Percentiles rank a stretch among this genome's conserved stretches.
Conservation (phyloP, 1,140 invertebrate genomes). For the Marisa cornuarietis region DNA sequence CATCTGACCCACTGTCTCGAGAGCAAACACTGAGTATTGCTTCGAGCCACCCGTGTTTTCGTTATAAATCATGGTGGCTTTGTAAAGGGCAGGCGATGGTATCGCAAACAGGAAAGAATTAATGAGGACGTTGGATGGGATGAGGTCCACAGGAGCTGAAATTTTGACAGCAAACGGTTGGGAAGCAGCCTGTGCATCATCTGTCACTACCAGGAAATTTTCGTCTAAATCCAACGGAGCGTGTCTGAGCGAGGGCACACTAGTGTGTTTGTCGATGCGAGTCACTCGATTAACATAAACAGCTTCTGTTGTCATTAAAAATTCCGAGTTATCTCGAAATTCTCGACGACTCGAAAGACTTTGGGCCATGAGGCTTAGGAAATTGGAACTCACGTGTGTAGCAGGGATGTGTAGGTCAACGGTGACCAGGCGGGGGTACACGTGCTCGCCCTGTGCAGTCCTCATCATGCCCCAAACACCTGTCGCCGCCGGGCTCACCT, state of each 20-base stretch:
- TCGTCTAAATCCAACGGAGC: slow-evolving; percentile 31
- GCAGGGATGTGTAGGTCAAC: slow-evolving; percentile 15
- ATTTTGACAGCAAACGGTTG: too few species aligned
- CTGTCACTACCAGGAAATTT: slow-evolving; percentile 31
- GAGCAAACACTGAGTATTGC: not conserved
- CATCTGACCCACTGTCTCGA: not conserved
- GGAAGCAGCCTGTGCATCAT: slow-evolving; percentile 32
- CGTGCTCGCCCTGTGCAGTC: slow-evolving; percentile 15
- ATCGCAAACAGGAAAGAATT: not conserved
- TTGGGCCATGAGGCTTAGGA: not conserved
- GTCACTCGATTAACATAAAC: slow-evolving; percentile 13
- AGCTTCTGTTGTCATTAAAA: not conserved
- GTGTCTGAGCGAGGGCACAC: slow-evolving; percentile 10
- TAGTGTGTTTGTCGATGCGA: slow-evolving; percentile 7
- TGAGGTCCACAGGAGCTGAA: not conserved
- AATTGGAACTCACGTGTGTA: not conserved
- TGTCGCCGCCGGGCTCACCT: slow-evolving; percentile 15
- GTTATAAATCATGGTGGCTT: too few species aligned
- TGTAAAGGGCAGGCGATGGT: not conserved
- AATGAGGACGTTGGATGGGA: not conserved
- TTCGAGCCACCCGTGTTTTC: not conserved
- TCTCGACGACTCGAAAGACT: not conserved
- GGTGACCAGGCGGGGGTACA: slow-evolving; percentile 11
- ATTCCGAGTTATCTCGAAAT: slow-evolving; percentile 10
- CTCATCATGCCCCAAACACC: slow-evolving; percentile 24